Conservation (phyloP, 2,888 invertebrate genomes). For the Luperina nickerlii region DNA sequence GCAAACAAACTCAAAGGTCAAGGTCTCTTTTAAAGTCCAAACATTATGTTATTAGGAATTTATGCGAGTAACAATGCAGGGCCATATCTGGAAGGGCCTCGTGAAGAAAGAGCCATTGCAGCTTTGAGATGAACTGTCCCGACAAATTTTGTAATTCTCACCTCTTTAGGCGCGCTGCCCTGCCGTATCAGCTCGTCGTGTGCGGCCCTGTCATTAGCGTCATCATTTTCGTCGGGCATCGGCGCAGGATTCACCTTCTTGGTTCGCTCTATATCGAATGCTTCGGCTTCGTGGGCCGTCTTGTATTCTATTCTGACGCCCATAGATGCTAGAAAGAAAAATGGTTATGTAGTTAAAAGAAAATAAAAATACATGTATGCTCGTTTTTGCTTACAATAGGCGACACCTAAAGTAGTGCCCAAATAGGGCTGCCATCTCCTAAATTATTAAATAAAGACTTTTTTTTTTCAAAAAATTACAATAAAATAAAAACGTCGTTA, state of each 20-base stretch:
- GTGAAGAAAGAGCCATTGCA: no score
- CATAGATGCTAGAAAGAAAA: conserved; percentile 75
- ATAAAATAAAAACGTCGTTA: no score
- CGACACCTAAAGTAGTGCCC: no score
- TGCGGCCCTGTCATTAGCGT: conserved; percentile 65
- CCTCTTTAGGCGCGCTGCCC: conserved; percentile 74
- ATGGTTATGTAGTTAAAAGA: not conserved
- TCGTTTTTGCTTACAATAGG: not conserved
- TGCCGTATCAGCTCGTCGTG: conserved; percentile 68
- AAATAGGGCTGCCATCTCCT: no score
- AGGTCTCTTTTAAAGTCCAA: no score
- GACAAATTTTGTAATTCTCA: conserved; percentile 34
- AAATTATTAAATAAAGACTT: no score
- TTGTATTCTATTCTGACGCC: conserved; percentile 95
- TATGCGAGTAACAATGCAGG: no score
- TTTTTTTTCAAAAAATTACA: no score
- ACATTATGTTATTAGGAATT: no score
- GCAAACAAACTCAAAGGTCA: no score
- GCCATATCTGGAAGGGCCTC: no score
- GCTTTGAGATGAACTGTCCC: no score
- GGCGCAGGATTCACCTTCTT: conserved; percentile 79
- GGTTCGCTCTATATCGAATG: conserved; percentile 92
- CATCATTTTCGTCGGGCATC: conserved; percentile 70
- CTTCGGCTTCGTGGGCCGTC: conserved; percentile 96
- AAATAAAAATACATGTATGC: not conserved